A percentile compares a stretch with the other conserved stretches of the same genome.
phyloP scores from a whole-genome alignment of 2,888 invertebrate genomes.

The Microctonus brassicae region DNA sequence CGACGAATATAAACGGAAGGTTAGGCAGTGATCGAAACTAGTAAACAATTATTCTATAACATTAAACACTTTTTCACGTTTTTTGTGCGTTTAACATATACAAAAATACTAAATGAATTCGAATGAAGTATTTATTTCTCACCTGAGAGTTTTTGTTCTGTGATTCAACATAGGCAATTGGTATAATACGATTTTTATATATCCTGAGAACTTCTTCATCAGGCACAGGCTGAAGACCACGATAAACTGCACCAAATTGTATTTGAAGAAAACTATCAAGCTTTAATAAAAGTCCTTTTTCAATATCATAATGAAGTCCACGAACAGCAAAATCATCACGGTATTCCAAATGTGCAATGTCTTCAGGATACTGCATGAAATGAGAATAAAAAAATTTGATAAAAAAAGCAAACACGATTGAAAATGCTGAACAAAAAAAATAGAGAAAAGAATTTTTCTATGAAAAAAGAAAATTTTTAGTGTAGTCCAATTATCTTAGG shows the following conservation, averaged over 20 bases:
- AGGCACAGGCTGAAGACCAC: slow-evolving; percentile 84
- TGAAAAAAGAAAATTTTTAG: too few species aligned
- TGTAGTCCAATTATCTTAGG: too few species aligned
- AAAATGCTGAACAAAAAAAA: slow-evolving; percentile 33
- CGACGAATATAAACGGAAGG: neutral
- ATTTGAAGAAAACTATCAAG: slow-evolving; percentile 97
- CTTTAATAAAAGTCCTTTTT: slow-evolving; percentile 93
- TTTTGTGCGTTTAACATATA: neutral
- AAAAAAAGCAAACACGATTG: slow-evolving; percentile 42
- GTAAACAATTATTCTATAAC: neutral
- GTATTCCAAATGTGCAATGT: slow-evolving; percentile 85
- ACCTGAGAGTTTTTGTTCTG: slow-evolving; percentile 80
- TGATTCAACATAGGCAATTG: slow-evolving; percentile 89
- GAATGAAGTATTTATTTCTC: too few species aligned
- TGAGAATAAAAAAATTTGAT: neutral
- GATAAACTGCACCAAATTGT: slow-evolving; percentile 93
- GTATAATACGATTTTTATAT: slow-evolving; percentile 89
- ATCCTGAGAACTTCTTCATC: slow-evolving; percentile 87
- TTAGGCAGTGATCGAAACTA: neutral
- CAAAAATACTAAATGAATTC: neutral
- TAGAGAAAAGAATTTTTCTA: too few species aligned
- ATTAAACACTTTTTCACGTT: neutral
- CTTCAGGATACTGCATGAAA: slow-evolving; percentile 86
- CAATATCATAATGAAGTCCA: slow-evolving; percentile 98
- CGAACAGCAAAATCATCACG: slow-evolving; percentile 95